These are phyloP conservation scores for Mus musculus DNA, from an alignment of 2,113 vertebrate genomes.

Conservation along the genomic window DNA sequence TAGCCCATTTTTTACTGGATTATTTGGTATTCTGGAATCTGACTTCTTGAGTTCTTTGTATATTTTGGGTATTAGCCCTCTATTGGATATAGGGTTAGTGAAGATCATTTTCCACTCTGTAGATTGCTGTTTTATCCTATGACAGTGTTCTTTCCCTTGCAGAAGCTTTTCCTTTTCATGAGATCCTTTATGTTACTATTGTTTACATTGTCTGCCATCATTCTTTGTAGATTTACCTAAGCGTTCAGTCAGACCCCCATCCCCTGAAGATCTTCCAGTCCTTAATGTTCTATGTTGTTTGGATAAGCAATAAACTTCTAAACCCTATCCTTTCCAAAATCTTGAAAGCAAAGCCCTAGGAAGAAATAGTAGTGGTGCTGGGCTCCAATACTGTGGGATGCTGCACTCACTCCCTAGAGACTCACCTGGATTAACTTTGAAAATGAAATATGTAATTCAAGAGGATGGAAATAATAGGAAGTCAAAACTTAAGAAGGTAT, in stretches of 20 bases:
- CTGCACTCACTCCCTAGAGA: not conserved
- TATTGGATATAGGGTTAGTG: no score
- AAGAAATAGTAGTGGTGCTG: not conserved
- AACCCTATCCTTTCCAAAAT: not conserved
- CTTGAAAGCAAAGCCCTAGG: not conserved
- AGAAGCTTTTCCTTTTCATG: no score
- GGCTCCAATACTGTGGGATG: not conserved
- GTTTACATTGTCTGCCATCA: not conserved
- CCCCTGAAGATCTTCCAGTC: not conserved
- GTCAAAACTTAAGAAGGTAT: not conserved
- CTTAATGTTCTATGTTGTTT: not conserved
- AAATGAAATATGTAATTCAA: constrained; percentile 37
- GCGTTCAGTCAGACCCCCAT: not conserved
- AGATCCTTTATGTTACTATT: not conserved
- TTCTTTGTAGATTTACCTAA: not conserved
- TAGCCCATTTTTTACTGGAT: no score
- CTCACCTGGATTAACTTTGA: not conserved
- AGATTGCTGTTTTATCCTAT: no score
- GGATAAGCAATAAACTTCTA: not conserved
- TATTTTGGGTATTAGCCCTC: no score
- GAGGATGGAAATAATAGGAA: not conserved
- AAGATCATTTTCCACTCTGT: no score
- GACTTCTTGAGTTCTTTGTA: no score
- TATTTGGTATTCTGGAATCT: no score
- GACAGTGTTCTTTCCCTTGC: no score